Percentiles rank a stretch among this genome's conserved stretches.
Evolutionary conservation across 1,140 invertebrate genomes (phyloP).

Genomic region (Drosophila baimaii): DNA sequence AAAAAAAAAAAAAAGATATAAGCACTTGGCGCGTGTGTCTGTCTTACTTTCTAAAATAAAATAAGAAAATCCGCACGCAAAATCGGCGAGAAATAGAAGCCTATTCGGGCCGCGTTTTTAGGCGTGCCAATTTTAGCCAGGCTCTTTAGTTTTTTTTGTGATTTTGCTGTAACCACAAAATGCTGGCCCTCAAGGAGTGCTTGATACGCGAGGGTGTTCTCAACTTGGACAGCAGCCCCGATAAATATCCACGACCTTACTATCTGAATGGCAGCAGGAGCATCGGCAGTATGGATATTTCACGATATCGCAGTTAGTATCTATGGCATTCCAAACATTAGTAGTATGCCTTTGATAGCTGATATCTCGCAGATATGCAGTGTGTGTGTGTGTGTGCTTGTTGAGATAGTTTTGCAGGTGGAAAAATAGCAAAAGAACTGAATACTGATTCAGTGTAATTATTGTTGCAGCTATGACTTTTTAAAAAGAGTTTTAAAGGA

Average conservation of each 20-base stretch:
- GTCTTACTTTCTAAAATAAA: conserved; percentile 76
- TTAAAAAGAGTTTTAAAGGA: too few relatives aligned
- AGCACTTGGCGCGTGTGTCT: conserved; percentile 66
- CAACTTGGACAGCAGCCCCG: conserved; percentile 69
- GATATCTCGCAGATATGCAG: conserved; percentile 32
- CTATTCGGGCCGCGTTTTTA: conserved; percentile 25
- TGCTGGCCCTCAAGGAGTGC: conserved; percentile 83
- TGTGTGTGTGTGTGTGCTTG: background rate
- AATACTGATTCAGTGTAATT: background rate
- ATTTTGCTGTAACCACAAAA: conserved; percentile 17
- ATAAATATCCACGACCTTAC: conserved; percentile 45
- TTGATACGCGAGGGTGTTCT: conserved; percentile 80
- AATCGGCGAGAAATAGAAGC: conserved; percentile 36
- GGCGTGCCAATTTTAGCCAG: conserved; percentile 40
- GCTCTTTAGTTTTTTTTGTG: background rate
- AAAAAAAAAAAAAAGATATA: conserved; percentile 25
- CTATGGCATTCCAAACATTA: background rate
- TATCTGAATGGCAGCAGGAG: conserved; percentile 64
- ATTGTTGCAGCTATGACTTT: too few relatives aligned
- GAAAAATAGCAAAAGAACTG: background rate
- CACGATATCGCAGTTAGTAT: conserved; percentile 78
- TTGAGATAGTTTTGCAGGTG: conserved; percentile 1
- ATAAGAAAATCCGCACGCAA: conserved; percentile 48
- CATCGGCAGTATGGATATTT: conserved; percentile 69
- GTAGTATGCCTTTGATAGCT: conserved; percentile 16